Conservation (phyloP, 2,888 invertebrate genomes). For the Acleris sparsana region DNA sequence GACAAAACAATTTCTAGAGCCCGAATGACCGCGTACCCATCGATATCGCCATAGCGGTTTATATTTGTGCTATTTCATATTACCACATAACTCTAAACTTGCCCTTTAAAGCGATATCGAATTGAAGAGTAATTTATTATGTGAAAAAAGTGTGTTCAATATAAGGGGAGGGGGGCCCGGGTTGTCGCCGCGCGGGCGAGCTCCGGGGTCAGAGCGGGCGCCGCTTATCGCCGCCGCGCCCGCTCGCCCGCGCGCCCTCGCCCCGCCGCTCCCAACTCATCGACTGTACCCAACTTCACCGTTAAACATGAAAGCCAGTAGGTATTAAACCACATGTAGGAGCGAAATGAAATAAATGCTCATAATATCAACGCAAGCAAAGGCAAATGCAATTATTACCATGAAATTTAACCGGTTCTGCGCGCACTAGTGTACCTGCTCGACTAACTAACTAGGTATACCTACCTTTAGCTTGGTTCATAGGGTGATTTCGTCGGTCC, state of each 20-base stretch:
- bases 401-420: constrained; percentile 7
- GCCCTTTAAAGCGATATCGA: no score
- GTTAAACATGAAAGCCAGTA: neutral
- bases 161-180: constrained; percentile 17
- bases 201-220: constrained; percentile 63
- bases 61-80: no score
- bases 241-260: constrained; percentile 38
- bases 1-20: no score
- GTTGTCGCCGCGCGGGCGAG: constrained; percentile 40
- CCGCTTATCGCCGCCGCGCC: constrained; percentile 54
- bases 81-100: neutral
- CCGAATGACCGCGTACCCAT: no score
- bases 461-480: neutral
- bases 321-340: neutral
- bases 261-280: constrained; percentile 12
- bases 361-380: neutral
- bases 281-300: neutral
- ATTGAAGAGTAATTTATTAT: neutral
- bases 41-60: no score
- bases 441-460: neutral
- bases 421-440: neutral
- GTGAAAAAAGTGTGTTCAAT: neutral
- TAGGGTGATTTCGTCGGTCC: no score
- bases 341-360: neutral
- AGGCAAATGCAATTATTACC: constrained; percentile 8